phyloP scores from a whole-genome alignment of 2,113 vertebrate genomes.

The Crotalus helleri region DNA sequence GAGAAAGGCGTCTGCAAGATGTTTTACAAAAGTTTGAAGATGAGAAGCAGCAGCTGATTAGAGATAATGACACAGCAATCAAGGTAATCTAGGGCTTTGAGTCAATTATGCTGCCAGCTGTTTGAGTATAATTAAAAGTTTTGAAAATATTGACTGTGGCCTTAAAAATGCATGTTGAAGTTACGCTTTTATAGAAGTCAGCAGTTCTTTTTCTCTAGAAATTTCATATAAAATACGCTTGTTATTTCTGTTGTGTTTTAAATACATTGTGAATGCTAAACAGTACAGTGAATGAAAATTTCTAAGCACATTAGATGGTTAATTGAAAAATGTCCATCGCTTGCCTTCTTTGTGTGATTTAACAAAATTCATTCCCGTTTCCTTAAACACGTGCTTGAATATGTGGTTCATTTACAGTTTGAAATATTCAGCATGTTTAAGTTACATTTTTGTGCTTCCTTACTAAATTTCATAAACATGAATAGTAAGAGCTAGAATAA shows the following conservation, averaged over 20 bases:
- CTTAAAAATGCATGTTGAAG: constrained; percentile 51
- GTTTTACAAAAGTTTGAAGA: constrained; percentile 73
- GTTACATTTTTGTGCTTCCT: background rate
- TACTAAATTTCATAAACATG: background rate
- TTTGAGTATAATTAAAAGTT: constrained; percentile 58
- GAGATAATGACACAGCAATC: constrained; percentile 74
- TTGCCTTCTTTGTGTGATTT: background rate
- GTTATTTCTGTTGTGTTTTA: background rate
- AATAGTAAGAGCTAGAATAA: background rate
- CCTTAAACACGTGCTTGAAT: background rate
- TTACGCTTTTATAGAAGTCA: constrained; percentile 43
- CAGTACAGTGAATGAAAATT: background rate
- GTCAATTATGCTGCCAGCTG: constrained; percentile 64
- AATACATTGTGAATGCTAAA: constrained; percentile 2
- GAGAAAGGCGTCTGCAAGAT: constrained; percentile 77
- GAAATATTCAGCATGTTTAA: background rate
- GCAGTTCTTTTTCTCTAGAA: constrained; percentile 38
- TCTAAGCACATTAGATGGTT: background rate
- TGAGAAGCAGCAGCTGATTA: constrained; percentile 77
- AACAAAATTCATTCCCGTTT: background rate
- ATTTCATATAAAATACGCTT: constrained; percentile 16
- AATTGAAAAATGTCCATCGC: background rate
- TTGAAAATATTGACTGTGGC: constrained; percentile 47
- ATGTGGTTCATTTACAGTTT: background rate
- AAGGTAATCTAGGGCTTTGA: constrained; percentile 76